phyloP scores from a whole-genome alignment of 2,797 vertebrate genomes.

The Halcyon smyrnensis region DNA sequence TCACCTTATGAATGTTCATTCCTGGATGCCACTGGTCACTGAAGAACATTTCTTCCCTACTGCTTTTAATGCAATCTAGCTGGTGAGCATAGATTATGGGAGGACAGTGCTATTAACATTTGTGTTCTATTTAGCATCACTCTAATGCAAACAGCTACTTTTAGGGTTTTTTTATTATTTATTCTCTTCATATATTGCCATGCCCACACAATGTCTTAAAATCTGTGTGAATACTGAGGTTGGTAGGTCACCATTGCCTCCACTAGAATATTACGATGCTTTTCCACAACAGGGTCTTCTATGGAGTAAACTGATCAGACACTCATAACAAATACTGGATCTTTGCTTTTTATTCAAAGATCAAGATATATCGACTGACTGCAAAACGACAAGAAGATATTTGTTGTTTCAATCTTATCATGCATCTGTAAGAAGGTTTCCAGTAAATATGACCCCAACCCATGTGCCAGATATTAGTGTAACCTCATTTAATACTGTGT shows the following conservation, averaged over 20 bases:
- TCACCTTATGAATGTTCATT: background rate
- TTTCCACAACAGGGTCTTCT: background rate
- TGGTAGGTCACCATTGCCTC: background rate
- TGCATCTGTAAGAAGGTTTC: background rate
- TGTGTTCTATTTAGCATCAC: background rate
- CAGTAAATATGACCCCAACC: background rate
- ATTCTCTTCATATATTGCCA: background rate
- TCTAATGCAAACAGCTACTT: background rate
- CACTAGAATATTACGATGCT: background rate
- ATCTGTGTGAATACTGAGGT: background rate
- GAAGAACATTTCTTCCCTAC: background rate
- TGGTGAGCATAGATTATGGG: background rate
- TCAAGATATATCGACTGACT: background rate
- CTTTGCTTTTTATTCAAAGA: background rate
- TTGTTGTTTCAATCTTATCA: background rate
- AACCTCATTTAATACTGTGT: background rate
- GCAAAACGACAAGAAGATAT: background rate
- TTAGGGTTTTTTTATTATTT: background rate
- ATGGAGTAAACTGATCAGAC: background rate
- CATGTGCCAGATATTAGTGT: background rate
- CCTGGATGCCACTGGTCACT: background rate
- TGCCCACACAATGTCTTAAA: background rate
- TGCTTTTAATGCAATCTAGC: background rate
- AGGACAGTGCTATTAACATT: background rate
- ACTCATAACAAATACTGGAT: background rate